Percentiles rank a stretch among this genome's conserved stretches.
Conservation (phyloP, 2,888 invertebrate species). For the Chymomyza fuscimana region DNA sequence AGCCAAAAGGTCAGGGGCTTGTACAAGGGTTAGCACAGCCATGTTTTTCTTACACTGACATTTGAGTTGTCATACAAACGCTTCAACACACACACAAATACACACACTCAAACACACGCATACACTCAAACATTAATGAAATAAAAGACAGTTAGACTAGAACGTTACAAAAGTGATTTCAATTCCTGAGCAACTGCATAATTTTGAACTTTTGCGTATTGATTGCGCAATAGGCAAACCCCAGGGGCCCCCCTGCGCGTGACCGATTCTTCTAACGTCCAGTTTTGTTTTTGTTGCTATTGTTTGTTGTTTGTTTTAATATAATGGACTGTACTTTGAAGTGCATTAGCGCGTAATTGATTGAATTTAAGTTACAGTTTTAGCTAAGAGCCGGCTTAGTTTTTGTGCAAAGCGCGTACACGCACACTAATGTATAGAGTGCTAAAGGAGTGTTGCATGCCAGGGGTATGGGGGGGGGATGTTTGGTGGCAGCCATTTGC, state of each 20-base stretch:
- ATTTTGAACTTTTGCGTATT: neutral
- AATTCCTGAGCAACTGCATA: neutral
- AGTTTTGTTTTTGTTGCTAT: neutral
- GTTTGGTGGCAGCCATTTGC: conserved; percentile 35
- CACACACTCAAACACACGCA: neutral
- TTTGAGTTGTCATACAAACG: conserved; percentile 47
- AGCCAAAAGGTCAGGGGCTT: conserved; percentile 47
- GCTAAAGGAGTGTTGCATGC: neutral
- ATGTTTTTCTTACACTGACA: conserved; percentile 35
- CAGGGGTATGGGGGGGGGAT: no score
- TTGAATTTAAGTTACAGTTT: conserved; percentile 50
- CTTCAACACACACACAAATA: conserved; percentile 15
- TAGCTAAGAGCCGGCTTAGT: neutral
- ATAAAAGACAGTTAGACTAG: neutral
- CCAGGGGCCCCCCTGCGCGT: no score
- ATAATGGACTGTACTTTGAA: conserved; percentile 40
- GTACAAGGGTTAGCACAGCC: conserved; percentile 50
- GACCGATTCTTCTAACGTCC: neutral
- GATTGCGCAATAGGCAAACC: neutral
- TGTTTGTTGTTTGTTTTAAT: conserved; percentile 25
- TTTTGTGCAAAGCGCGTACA: conserved; percentile 7
- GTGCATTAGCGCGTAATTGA: conserved; percentile 56
- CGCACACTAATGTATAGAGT: neutral
- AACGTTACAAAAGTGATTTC: neutral
- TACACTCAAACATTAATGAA: neutral